Evolutionary conservation across 92 coral and sea anemone species (phyloP).

Genomic region (Bergia puertoricense): DNA sequence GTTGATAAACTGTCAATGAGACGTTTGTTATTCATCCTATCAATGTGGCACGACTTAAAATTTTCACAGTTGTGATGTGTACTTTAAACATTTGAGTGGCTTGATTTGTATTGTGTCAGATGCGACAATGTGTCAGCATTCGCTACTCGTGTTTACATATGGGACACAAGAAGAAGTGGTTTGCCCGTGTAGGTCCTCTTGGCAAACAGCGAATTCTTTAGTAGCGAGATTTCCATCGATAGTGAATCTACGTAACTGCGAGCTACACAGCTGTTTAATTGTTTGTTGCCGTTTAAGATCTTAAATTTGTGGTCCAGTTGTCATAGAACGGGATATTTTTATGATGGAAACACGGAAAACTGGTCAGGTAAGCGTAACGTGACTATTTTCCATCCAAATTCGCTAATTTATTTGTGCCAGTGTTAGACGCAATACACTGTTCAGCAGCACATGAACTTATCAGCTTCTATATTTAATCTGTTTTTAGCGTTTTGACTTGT

Average conservation of each 20-base stretch:
- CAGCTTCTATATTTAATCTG: background rate
- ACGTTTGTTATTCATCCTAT: background rate
- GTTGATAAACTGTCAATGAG: background rate
- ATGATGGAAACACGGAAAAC: background rate
- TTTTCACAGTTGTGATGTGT: background rate
- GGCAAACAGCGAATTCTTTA: conserved; percentile 1
- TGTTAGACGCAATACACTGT: no score
- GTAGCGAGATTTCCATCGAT: background rate
- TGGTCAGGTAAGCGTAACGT: background rate
- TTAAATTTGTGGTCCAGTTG: background rate
- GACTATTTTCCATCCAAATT: background rate
- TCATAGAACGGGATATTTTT: background rate
- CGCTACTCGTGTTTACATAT: conserved; percentile 4
- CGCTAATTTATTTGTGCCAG: background rate
- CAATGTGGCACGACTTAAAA: background rate
- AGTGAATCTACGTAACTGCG: background rate
- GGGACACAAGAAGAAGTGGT: background rate
- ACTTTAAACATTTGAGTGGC: conserved; percentile 23
- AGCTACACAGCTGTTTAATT: background rate
- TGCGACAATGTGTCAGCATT: conserved; percentile 6
- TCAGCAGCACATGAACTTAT: background rate
- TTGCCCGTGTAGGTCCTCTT: background rate
- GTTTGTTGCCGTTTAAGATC: conserved; percentile 9
- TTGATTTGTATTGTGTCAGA: background rate
- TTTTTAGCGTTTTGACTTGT: background rate